These are phyloP conservation scores for Myiozetetes cayanensis DNA, from an alignment of 2,113 vertebrate species.

Conservation along the genomic window DNA sequence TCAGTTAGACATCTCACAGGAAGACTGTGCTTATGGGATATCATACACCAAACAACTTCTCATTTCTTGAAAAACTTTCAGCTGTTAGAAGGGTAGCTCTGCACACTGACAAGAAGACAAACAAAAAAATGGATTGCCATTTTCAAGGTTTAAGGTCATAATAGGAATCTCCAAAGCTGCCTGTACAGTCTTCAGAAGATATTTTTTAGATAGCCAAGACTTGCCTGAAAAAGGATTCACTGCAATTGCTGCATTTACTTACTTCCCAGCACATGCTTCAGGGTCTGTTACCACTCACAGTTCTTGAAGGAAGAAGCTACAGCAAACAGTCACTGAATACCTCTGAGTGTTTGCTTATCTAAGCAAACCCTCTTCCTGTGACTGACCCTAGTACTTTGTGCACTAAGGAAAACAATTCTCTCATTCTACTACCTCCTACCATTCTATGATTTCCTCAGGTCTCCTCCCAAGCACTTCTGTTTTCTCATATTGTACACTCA, in stretches of 20 bases:
- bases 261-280: not conserved
- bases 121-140: not conserved
- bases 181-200: not conserved
- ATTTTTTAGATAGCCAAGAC: not conserved
- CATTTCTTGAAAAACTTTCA: not conserved
- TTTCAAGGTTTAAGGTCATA: constrained; percentile 2
- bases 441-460: not conserved
- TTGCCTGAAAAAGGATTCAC: not conserved
- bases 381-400: not conserved
- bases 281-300: not conserved
- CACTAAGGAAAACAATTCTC: not conserved
- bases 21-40: not conserved
- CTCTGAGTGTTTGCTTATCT: not conserved
- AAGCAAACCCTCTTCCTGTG: constrained; percentile 9
- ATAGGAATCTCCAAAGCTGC: not conserved
- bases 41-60: not conserved
- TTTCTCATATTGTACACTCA: not conserved
- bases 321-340: not conserved
- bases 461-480: not conserved
- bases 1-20: not conserved
- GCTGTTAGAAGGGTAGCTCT: not conserved
- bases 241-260: not conserved
- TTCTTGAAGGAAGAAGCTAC: not conserved
- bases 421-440: not conserved
- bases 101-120: not conserved